Evolutionary conservation across 2,113 vertebrate genomes (phyloP).

Genomic region (Halcyon malimbica): DNA sequence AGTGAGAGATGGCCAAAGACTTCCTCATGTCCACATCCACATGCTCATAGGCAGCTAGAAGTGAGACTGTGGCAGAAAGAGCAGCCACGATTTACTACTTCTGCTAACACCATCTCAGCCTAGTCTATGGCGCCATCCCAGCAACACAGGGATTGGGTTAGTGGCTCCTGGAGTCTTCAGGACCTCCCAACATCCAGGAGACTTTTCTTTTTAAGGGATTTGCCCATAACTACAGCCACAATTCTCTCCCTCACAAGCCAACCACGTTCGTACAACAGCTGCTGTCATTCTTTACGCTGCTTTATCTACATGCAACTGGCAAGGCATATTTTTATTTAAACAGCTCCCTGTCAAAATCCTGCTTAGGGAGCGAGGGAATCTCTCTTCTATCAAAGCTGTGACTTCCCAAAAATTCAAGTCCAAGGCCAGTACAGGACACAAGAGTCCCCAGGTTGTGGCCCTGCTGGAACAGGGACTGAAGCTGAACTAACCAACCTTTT

Average conservation of each 20-base stretch:
- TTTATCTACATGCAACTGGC: background rate
- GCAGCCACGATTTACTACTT: background rate
- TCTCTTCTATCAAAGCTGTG: background rate
- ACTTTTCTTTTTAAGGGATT: background rate
- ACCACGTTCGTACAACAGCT: background rate
- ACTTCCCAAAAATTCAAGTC: background rate
- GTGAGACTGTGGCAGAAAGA: background rate
- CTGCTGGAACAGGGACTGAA: background rate
- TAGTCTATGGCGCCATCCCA: background rate
- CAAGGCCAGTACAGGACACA: background rate
- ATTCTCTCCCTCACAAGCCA: background rate
- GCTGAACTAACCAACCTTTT: background rate
- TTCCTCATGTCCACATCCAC: background rate
- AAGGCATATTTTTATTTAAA: background rate
- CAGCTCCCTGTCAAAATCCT: background rate
- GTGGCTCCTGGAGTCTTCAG: background rate
- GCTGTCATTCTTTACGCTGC: background rate
- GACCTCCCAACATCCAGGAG: background rate
- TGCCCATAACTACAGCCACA: background rate
- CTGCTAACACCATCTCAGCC: background rate
- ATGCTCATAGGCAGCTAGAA: background rate
- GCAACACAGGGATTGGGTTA: background rate
- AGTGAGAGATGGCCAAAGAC: background rate
- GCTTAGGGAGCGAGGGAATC: background rate
- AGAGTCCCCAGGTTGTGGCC: rapidly evolving